Evolutionary conservation across 2,797 vertebrate genomes (phyloP), one percentile per base, ranked within the genome.

Genomic region (Crocidura indochinensis): DNA sequence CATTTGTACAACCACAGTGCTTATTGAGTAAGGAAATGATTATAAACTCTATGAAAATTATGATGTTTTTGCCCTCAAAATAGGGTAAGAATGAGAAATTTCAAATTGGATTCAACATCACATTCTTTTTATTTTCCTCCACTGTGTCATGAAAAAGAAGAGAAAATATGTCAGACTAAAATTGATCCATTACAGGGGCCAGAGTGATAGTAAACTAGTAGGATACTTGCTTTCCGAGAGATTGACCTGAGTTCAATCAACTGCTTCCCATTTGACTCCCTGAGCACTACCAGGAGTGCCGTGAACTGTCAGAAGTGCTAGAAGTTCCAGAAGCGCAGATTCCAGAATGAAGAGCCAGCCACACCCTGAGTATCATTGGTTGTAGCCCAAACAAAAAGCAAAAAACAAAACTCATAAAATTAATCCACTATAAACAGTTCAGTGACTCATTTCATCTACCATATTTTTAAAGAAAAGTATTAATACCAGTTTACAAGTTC

Each of bases 161-260:
- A 76, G 6, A 11, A 68, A 87, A 80, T 4, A 87, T 87, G 9
- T 22, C 1, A 91, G 62, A 72, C 22, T 75, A 46, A 77, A 92
- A 71, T 53, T 46, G 53, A 51, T 68, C 20, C 29, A 83, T 26
- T 91, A 31, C 38, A 85, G 53, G n/a, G 38, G 38, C 38, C 38
- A 38, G 38, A 38, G 38, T 38, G 38, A 38, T 38, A 38, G 38
- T 38, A 38, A 38, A 38, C 38, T 38, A 38, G 38, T 38, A 38
- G 38, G 38, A 38, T 5, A 38, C 38, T 38, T 38, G 38, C 38
- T 38, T 38, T 38, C 5, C 38, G 38, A 2, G 38, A 38, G 38
- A 38, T 38, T 38, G 38, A 38, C 38, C 38, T 38, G 38, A 5
- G 38, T 38, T 38, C 38, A 38, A 38, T 38, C 38, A 38, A 38